A percentile compares a stretch with the other conserved stretches of the same genome.
Evolutionary conservation across 1,140 invertebrate species (phyloP).

Genomic region (Plectrocnemia conspersa): DNA sequence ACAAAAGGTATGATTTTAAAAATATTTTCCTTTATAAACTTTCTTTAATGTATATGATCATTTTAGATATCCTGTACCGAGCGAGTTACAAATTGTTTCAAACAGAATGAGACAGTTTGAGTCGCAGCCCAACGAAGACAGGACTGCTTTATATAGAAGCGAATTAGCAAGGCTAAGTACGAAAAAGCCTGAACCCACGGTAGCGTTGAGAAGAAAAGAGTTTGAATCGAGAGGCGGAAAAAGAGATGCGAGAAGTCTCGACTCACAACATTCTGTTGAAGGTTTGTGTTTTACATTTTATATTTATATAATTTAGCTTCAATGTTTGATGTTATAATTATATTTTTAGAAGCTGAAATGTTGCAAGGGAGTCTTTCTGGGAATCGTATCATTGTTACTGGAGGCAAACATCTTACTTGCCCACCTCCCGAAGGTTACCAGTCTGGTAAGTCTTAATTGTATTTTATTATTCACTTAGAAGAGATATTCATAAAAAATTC

Average conservation of each 20-base stretch:
- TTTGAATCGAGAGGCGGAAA: slow-evolving; percentile 58
- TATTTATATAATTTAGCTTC: not conserved
- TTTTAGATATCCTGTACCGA: slow-evolving; percentile 46
- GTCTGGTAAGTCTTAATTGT: slow-evolving; percentile 39
- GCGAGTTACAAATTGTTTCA: slow-evolving; percentile 61
- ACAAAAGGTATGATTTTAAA: slow-evolving; percentile 40
- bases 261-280: slow-evolving; percentile 45
- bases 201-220: slow-evolving; percentile 66
- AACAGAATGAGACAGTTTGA: slow-evolving; percentile 71
- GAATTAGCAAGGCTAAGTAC: slow-evolving; percentile 66
- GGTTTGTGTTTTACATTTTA: slow-evolving; percentile 37
- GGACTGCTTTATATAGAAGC: slow-evolving; percentile 66
- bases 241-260: slow-evolving; percentile 45
- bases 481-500: no score
- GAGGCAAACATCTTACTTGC: slow-evolving; percentile 71
- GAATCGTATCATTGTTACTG: slow-evolving; percentile 69
- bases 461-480: no score
- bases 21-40: not conserved
- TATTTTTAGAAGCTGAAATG: slow-evolving; percentile 31
- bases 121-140: slow-evolving; percentile 54
- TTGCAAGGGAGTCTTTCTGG: slow-evolving; percentile 57
- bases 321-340: slow-evolving; percentile 9
- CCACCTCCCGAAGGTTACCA: slow-evolving; percentile 62
- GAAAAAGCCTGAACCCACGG: slow-evolving; percentile 67
- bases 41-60: not conserved